A percentile compares a stretch with the other conserved stretches of the same genome.
These are phyloP conservation scores for Popillia japonica DNA, from an alignment of 1,140 invertebrate species.

Conservation along the genomic window DNA sequence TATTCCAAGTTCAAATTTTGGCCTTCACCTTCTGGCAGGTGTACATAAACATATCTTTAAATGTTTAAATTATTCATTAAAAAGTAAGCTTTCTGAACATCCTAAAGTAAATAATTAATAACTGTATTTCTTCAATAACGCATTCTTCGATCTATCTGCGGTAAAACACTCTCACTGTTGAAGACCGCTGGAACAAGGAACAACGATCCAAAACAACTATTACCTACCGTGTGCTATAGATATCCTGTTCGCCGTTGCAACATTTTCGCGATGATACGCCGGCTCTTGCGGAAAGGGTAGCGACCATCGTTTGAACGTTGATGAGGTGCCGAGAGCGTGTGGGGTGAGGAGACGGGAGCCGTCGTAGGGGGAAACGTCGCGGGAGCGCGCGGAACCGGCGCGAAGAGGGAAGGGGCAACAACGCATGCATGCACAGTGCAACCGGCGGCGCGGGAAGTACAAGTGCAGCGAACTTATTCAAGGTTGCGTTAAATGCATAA, in stretches of 20 bases:
- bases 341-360: not conserved
- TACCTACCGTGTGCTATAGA: not conserved
- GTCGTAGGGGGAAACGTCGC: not conserved
- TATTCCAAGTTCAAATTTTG: no score
- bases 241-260: not conserved
- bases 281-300: slow-evolving; percentile 26
- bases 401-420: slow-evolving; percentile 24
- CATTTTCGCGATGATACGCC: slow-evolving; percentile 13
- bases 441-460: slow-evolving; percentile 57
- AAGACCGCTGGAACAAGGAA: not conserved
- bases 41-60: no score
- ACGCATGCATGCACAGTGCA: slow-evolving; percentile 2
- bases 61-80: no score
- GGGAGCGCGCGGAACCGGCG: slow-evolving; percentile 36
- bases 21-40: no score
- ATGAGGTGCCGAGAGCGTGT: not conserved
- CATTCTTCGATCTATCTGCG: no score
- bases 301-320: no score
- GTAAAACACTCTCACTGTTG: no score
- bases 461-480: slow-evolving; percentile 61
- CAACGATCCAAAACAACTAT: not conserved
- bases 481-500: slow-evolving; percentile 57
- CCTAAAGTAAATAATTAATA: no score
- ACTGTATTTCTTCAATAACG: no score
- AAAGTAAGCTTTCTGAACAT: no score